These are phyloP conservation scores for Heliocidaris tuberculata DNA, from an alignment of 35 echinoderm and acorn worm genomes.

Conservation along the genomic window DNA sequence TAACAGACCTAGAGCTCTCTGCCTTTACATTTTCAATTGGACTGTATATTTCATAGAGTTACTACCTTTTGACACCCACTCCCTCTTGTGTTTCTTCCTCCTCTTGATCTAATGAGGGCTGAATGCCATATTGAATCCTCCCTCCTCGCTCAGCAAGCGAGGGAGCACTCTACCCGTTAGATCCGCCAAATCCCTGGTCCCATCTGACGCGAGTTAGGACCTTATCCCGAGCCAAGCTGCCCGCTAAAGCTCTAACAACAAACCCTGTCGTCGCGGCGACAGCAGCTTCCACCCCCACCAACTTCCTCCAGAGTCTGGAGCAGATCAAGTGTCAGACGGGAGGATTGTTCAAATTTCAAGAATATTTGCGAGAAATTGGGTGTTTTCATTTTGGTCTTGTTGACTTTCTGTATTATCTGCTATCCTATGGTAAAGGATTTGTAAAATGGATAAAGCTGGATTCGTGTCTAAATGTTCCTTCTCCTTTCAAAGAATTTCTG, in stretches of 20 bases:
- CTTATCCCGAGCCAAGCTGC: constrained; percentile 33
- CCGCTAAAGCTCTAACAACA: constrained; percentile 42
- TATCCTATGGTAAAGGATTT: background rate
- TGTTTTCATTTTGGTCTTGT: background rate
- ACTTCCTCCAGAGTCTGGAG: background rate
- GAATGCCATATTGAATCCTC: constrained; percentile 43
- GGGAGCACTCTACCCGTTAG: constrained; percentile 12
- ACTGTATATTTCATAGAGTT: background rate
- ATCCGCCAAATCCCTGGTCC: constrained; percentile 23
- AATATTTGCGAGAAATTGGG: constrained; percentile 22
- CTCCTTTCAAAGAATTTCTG: background rate
- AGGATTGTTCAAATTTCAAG: constrained; percentile 17
- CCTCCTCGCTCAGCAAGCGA: constrained; percentile 8
- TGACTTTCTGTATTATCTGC: background rate
- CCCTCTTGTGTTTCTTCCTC: background rate
- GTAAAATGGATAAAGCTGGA: background rate
- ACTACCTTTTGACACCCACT: background rate
- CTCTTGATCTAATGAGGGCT: constrained; percentile 29
- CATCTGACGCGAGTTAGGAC: constrained; percentile 46
- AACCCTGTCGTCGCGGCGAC: constrained; percentile 43
- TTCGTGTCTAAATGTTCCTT: background rate
- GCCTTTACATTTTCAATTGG: background rate
- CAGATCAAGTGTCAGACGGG: constrained; percentile 40
- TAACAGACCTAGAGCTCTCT: background rate
- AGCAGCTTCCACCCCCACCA: constrained; percentile 23